These are phyloP conservation scores for Lycia hirtaria DNA, from an alignment of 2,888 invertebrate genomes.

Conservation along the genomic window DNA sequence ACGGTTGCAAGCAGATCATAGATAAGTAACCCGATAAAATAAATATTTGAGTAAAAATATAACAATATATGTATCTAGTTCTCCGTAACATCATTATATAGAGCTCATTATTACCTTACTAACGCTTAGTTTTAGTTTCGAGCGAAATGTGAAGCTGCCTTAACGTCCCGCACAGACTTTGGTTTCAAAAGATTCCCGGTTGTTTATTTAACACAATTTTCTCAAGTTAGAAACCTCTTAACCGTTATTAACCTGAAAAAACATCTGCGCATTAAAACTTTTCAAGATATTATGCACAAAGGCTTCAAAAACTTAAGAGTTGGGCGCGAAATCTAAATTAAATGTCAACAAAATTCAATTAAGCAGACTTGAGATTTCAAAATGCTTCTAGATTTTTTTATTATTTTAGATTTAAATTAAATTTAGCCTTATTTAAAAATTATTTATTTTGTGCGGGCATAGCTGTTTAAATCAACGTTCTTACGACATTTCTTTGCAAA, in stretches of 20 bases:
- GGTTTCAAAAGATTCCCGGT: constrained; percentile 30
- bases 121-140: constrained; percentile 1
- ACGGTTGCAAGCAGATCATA: too few relatives aligned
- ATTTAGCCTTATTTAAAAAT: background rate
- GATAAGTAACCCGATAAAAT: too few relatives aligned
- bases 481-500: too few relatives aligned
- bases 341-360: constrained; percentile 52
- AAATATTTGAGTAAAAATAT: too few relatives aligned
- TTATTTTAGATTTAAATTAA: background rate
- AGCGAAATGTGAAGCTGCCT: constrained; percentile 26
- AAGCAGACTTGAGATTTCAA: constrained; percentile 5
- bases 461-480: too few relatives aligned
- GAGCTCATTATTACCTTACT: too few relatives aligned
- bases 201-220: constrained; percentile 38
- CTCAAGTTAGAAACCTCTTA: constrained; percentile 32
- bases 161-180: constrained; percentile 28
- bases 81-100: too few relatives aligned
- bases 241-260: constrained; percentile 34
- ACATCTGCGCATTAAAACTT: constrained; percentile 31
- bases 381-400: background rate
- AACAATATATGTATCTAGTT: too few relatives aligned
- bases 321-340: constrained; percentile 46
- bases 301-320: constrained; percentile 35
- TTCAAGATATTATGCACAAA: constrained; percentile 41
- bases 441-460: too few relatives aligned